A percentile compares a stretch with the other conserved stretches of the same genome.
These are phyloP conservation scores for Bujurquina vittata DNA, from an alignment of 2,113 vertebrate genomes.

Conservation along the genomic window DNA sequence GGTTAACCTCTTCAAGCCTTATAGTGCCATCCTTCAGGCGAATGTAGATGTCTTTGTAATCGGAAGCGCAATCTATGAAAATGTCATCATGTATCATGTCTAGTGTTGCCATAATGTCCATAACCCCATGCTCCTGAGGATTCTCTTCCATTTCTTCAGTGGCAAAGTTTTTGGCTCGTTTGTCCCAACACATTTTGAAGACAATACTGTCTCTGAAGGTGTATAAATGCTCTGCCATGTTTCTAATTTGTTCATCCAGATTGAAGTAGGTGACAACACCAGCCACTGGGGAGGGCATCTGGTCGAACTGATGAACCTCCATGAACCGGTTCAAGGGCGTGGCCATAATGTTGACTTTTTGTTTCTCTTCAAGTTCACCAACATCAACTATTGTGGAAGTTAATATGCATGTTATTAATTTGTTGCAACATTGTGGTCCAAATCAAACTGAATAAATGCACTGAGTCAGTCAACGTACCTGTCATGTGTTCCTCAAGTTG, in stretches of 20 bases:
- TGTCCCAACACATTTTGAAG: conserved; percentile 85
- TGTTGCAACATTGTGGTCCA: neutral
- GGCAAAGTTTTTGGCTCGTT: conserved; percentile 45
- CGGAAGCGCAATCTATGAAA: conserved; percentile 69
- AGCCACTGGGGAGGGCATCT: neutral
- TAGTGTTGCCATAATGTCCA: conserved; percentile 25
- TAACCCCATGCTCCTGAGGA: neutral
- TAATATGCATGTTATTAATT: neutral
- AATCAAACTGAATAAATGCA: neutral
- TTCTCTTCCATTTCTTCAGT: neutral
- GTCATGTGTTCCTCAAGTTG: conserved; percentile 77
- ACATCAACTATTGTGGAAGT: conserved; percentile 79
- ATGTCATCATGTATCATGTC: conserved; percentile 45
- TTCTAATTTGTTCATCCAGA: conserved; percentile 69
- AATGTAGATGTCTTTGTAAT: conserved; percentile 73
- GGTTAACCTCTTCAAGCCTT: conserved; percentile 80
- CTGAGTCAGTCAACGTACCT: conserved; percentile 74
- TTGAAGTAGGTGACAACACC: conserved; percentile 74
- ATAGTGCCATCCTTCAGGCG: conserved; percentile 81
- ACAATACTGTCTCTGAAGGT: conserved; percentile 80
- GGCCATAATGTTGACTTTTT: conserved; percentile 61
- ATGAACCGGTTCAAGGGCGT: conserved; percentile 72
- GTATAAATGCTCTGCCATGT: conserved; percentile 70
- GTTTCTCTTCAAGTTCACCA: conserved; percentile 54
- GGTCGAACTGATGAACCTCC: conserved; percentile 49